These are phyloP conservation scores for Dolichallabes microphthalmus DNA, from an alignment of 2,113 vertebrate genomes.

Conservation along the genomic window DNA sequence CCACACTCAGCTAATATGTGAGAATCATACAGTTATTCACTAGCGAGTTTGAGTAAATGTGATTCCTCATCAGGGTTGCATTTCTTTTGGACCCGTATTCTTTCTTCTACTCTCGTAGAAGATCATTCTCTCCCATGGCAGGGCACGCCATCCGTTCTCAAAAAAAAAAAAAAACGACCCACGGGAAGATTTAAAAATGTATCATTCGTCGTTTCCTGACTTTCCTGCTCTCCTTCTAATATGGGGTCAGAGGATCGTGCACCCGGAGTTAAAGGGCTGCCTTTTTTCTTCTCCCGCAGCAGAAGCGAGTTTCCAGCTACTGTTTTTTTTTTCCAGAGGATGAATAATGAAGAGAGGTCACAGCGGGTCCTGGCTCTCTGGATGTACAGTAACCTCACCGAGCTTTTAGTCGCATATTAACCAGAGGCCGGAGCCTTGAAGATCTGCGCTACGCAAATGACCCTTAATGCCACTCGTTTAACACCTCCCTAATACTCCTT, in stretches of 20 bases:
- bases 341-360: constrained; percentile 81
- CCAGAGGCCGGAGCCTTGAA: constrained; percentile 58
- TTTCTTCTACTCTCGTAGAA: neutral
- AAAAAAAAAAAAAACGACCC: constrained; percentile 50
- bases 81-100: neutral
- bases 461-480: constrained; percentile 58
- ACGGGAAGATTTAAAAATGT: constrained; percentile 72
- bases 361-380: constrained; percentile 69
- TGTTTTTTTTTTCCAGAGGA: constrained; percentile 69
- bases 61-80: neutral
- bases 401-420: constrained; percentile 73
- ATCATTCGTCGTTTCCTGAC: constrained; percentile 63
- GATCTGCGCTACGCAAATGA: constrained; percentile 64
- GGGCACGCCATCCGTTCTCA: constrained; percentile 37
- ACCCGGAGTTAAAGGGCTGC: constrained; percentile 67
- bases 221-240: constrained; percentile 69
- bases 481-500: constrained; percentile 18
- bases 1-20: neutral
- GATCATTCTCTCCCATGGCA: constrained; percentile 14
- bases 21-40: constrained; percentile 8
- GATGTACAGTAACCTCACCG: constrained; percentile 65
- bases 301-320: constrained; percentile 60
- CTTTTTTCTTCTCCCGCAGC: constrained; percentile 63
- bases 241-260: constrained; percentile 69
- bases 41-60: constrained; percentile 7